Percentiles rank a stretch among this genome's conserved stretches.
phyloP scores from a whole-genome alignment of 2,888 invertebrate species.

The Cephus spinipes region DNA sequence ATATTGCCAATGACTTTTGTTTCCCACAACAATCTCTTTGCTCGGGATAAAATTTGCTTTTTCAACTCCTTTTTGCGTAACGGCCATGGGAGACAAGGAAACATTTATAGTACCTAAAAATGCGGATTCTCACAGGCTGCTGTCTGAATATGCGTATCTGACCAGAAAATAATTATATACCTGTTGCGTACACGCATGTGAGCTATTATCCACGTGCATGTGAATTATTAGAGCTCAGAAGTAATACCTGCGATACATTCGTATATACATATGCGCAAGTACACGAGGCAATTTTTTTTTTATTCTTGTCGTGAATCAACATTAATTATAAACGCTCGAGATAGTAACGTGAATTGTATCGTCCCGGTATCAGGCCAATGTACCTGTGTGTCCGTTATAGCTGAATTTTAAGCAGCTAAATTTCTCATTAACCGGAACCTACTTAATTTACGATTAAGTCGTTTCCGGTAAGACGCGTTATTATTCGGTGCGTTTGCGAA shows the following conservation, averaged over 20 bases:
- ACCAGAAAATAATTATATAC: not conserved
- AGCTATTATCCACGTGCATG: not conserved
- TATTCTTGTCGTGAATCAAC: conserved; percentile 17
- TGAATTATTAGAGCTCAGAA: conserved; percentile 23
- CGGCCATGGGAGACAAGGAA: not conserved
- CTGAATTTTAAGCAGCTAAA: conserved; percentile 14
- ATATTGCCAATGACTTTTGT: not conserved
- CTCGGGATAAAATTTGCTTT: not conserved
- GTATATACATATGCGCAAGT: not conserved
- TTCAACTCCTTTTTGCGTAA: not conserved
- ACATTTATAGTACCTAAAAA: not conserved
- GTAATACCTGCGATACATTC: conserved; percentile 9
- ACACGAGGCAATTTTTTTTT: conserved; percentile 12
- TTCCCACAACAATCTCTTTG: too few relatives aligned
- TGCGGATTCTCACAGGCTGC: not conserved
- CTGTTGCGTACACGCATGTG: not conserved
- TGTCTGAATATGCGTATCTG: not conserved
- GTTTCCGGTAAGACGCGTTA: not conserved
- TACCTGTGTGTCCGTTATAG: conserved; percentile 18
- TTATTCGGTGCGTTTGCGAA: not conserved
- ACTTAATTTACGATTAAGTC: not conserved
- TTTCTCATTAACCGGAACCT: conserved; percentile 7
- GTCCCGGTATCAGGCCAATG: conserved; percentile 19
- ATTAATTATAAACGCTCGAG: conserved; percentile 24
- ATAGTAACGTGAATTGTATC: conserved; percentile 14